Conservation (phyloP, 64 coral and sea anemone genomes). For the Montipora efflorescens region DNA sequence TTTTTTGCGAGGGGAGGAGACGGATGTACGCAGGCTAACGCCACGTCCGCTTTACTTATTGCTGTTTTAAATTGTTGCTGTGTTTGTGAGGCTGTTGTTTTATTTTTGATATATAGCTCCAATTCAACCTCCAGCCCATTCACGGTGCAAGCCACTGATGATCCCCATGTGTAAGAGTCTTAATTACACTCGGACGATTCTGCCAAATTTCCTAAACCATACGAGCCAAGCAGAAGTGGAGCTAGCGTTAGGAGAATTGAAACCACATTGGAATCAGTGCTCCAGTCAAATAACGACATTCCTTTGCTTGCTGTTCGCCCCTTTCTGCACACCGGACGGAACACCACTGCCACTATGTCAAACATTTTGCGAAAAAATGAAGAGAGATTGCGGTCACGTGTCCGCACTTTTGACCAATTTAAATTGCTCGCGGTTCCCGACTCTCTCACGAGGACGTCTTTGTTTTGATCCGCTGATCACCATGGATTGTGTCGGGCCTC, state of each 20-base stretch:
- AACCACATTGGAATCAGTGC: background rate
- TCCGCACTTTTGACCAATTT: conserved; percentile 6
- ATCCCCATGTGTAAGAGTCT: conserved; percentile 14
- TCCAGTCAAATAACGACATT: conserved; percentile 19
- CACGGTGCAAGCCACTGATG: conserved; percentile 1
- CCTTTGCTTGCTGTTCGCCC: background rate
- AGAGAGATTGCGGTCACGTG: conserved; percentile 1
- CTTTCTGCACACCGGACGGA: background rate
- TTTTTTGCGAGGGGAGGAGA: too few species aligned
- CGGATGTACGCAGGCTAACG: too few species aligned
- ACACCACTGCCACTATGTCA: conserved; percentile 24
- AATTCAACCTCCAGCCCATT: background rate
- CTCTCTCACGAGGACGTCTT: background rate
- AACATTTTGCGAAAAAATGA: conserved; percentile 34
- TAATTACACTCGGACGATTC: conserved; percentile 19
- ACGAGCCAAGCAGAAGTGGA: background rate
- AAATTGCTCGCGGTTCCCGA: conserved; percentile 10
- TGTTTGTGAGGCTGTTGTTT: background rate
- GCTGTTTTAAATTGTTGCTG: too few species aligned
- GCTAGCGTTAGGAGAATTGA: background rate
- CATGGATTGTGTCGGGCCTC: conserved; percentile 39
- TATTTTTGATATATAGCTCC: background rate
- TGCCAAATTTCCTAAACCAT: conserved; percentile 34
- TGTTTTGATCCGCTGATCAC: conserved; percentile 40
- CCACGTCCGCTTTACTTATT: too few species aligned